Conservation (phyloP, 2,113 vertebrate species). For the Urocynchramus pylzowi region DNA sequence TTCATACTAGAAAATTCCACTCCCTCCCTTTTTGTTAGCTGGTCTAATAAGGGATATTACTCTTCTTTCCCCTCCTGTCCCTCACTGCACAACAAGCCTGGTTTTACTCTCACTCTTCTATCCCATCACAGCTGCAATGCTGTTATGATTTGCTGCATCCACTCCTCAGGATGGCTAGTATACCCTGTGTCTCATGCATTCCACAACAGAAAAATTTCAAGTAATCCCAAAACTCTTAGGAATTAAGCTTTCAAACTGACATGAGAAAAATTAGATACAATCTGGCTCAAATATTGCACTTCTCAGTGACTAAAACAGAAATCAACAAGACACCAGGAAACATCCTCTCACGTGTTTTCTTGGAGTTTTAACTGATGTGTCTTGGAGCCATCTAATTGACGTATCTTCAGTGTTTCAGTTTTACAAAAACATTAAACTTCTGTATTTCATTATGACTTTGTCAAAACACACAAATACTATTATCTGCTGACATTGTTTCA, state of each 20-base stretch:
- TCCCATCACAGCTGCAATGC: neutral
- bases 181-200: neutral
- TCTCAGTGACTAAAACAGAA: neutral
- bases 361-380: neutral
- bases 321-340: neutral
- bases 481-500: neutral
- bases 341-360: neutral
- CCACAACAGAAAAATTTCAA: neutral
- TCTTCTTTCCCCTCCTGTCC: neutral
- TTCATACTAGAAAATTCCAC: neutral
- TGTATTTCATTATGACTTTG: neutral
- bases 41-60: neutral
- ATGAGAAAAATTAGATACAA: neutral
- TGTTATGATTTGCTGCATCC: neutral
- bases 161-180: neutral
- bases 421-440: neutral
- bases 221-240: neutral
- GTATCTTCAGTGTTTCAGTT: neutral
- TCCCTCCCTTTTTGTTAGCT: neutral
- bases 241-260: neutral
- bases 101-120: neutral
- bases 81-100: neutral
- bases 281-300: neutral
- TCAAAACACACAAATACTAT: neutral
- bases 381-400: neutral